Evolutionary conservation across 2,113 vertebrate species (phyloP).

Genomic region (Spheniscus mendiculus): DNA sequence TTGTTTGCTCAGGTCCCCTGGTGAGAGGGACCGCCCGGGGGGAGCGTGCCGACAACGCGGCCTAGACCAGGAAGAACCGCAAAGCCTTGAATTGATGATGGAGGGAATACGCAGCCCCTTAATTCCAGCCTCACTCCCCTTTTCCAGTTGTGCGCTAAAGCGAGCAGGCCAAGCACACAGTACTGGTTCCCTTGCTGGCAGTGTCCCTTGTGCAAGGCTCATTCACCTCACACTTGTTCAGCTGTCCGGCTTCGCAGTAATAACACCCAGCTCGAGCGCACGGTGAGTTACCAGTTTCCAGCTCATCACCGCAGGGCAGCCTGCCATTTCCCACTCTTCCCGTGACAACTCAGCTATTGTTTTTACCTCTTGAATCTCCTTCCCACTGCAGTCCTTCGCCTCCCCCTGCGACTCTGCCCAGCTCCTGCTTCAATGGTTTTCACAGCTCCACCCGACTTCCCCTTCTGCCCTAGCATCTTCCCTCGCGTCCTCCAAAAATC

Average conservation of each 20-base stretch:
- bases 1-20: not conserved
- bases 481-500: not conserved
- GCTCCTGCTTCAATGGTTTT: not conserved
- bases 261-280: not conserved
- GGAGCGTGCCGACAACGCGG: no score
- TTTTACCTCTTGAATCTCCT: not conserved
- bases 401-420: not conserved
- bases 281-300: rapidly evolving
- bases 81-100: not conserved
- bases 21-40: not conserved
- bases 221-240: not conserved
- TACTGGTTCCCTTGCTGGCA: not conserved
- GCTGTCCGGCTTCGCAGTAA: not conserved
- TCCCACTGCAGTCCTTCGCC: not conserved
- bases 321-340: not conserved
- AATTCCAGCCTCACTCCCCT: not conserved
- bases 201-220: not conserved
- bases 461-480: not conserved
- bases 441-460: not conserved
- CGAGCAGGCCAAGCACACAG: rapidly evolving
- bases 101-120: not conserved
- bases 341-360: not conserved
- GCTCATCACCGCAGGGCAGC: not conserved
- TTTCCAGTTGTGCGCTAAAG: not conserved
- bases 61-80: not conserved